Evolutionary conservation across 2,113 vertebrate species (phyloP), one percentile per base, ranked within the genome.

Genomic region (Gambusia holbrooki): DNA sequence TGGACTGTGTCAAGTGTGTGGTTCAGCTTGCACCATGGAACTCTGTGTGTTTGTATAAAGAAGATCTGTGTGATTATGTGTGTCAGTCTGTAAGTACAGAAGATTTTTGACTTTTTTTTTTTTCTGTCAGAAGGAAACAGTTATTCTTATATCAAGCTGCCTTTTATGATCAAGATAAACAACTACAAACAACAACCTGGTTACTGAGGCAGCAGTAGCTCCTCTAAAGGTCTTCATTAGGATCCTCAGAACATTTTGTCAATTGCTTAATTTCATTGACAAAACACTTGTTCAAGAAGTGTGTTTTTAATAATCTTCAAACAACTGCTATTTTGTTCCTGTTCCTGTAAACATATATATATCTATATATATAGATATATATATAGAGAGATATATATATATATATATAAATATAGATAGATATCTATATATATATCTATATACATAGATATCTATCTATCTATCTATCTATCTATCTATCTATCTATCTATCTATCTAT

Each of bases 1-100:
- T 91, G 91, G 87, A 89, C 88, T 89, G 79, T 77, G 84, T 92
- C 87, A 89, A 89, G 83, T 86, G 84, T 87, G 86, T 78, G 84
- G 84, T 85, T 87, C 62, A 64, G 5, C 28, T 79, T 80, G 81
- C 68, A 70, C 78, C 15, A 15, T 71, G 19, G 69, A 40, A 60
- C 19, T 48, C 12, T 11, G 25, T 68, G 54, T 71, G 58, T 45
- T 76, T 83, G 54, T 77, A 63, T 32, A 65, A 65, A 30, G 45
- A 62, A 27, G 65, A 22, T 37, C 51, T 80, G 17, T 78, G 73
- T 78, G 37, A 79, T 42, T 67, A 14, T 70, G 25, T 74, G 11
- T 42, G 62, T 81, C n/a, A 29, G 48, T 77, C 51, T 86, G 51
- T 69, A 51, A 63, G 62, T 73, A 68, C 70, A 35, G 64, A 73